phyloP scores from a whole-genome alignment of 2,888 invertebrate species.

The Cephus runcator region DNA sequence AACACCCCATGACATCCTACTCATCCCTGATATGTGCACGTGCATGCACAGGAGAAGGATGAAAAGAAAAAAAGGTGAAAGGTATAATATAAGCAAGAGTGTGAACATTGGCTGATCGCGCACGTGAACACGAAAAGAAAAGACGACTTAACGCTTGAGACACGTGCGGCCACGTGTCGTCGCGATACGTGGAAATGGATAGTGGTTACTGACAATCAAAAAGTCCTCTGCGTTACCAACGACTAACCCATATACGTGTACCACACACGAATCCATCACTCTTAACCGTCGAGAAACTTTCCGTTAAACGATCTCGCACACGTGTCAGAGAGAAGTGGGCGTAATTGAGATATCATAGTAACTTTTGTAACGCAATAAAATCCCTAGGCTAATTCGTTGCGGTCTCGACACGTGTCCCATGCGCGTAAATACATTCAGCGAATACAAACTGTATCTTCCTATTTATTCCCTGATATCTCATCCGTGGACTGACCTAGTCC shows the following conservation, averaged over 20 bases:
- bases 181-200: conserved; percentile 21
- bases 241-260: neutral
- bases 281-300: neutral
- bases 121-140: conserved; percentile 11
- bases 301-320: neutral
- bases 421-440: neutral
- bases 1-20: conserved; percentile 31
- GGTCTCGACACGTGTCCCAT: neutral
- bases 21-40: neutral
- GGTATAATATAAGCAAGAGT: neutral
- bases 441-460: neutral
- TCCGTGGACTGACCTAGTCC: neutral
- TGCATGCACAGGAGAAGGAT: neutral
- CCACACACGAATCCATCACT: neutral
- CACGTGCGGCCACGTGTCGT: conserved; percentile 40
- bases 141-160: conserved; percentile 28
- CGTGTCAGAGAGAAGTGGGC: conserved; percentile 19
- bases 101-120: neutral
- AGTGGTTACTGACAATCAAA: neutral
- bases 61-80: neutral
- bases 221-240: neutral
- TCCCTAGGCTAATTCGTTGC: conserved; percentile 20
- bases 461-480: neutral
- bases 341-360: conserved; percentile 61
- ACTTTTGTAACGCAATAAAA: conserved; percentile 33